Percentiles rank a stretch among this genome's conserved stretches.
phyloP scores from a whole-genome alignment of 37 sponge, comb jelly and placozoan species.

The Petrosia ficiformis region DNA sequence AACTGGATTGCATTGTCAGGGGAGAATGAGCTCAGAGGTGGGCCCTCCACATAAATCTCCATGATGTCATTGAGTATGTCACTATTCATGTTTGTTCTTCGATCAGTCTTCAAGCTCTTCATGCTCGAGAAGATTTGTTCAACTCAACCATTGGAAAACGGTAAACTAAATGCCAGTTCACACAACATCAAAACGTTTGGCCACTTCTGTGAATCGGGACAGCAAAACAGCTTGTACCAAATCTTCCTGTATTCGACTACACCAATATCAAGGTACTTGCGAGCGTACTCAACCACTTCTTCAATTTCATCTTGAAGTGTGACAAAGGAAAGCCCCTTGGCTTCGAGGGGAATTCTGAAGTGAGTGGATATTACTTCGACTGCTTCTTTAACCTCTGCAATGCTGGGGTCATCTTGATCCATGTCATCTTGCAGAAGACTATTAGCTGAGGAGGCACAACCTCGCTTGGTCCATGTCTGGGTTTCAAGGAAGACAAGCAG shows the following conservation, averaged over 20 bases:
- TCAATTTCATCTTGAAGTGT: constrained; percentile 46
- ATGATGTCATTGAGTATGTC: constrained; percentile 46
- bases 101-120: constrained; percentile 36
- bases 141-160: constrained; percentile 50
- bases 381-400: constrained; percentile 31
- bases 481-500: constrained; percentile 49
- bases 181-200: constrained; percentile 37
- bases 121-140: constrained; percentile 43
- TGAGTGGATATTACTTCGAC: constrained; percentile 29
- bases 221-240: constrained; percentile 59
- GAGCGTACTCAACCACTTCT: constrained; percentile 34
- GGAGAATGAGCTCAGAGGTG: constrained; percentile 21
- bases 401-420: not conserved
- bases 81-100: constrained; percentile 19
- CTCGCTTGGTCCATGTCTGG: constrained; percentile 26
- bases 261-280: constrained; percentile 22
- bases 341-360: constrained; percentile 58
- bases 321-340: constrained; percentile 20
- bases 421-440: not conserved
- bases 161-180: constrained; percentile 55
- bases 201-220: constrained; percentile 49
- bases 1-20: constrained; percentile 36
- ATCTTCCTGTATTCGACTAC: constrained; percentile 17
- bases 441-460: not conserved
- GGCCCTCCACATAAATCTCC: constrained; percentile 64